Conservation (phyloP, 1,140 invertebrate species). For the Hirudo medicinalis region DNA sequence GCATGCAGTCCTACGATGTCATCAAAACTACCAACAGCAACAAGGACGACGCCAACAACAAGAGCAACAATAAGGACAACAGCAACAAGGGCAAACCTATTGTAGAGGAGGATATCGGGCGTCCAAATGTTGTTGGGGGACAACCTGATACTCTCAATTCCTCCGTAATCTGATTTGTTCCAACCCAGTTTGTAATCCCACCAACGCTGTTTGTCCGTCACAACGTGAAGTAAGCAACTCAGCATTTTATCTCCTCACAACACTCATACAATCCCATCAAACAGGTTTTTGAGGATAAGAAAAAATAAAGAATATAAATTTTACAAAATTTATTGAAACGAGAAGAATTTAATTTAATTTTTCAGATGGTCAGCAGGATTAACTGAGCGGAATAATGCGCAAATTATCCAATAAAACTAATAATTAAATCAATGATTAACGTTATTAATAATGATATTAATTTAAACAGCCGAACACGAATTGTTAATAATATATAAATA, state of each 20-base stretch:
- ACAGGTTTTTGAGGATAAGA: too few relatives aligned
- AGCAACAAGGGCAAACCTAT: conserved; percentile 28
- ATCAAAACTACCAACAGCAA: too few relatives aligned
- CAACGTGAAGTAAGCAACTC: background rate
- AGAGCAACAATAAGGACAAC: background rate
- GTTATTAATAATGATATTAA: too few relatives aligned
- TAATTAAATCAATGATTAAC: too few relatives aligned
- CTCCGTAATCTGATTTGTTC: conserved; percentile 41
- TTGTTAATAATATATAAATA: background rate
- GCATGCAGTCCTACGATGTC: too few relatives aligned
- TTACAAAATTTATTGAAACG: too few relatives aligned
- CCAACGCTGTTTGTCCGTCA: conserved; percentile 36
- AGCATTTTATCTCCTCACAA: background rate
- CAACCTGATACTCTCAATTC: conserved; percentile 39
- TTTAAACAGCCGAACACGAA: background rate
- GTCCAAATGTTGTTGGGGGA: conserved; percentile 35
- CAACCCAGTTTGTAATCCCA: conserved; percentile 43
- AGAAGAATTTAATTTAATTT: too few relatives aligned
- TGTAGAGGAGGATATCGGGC: conserved; percentile 27
- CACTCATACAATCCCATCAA: too few relatives aligned
- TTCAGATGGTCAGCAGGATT: too few relatives aligned
- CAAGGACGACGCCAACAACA: background rate
- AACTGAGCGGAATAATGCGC: too few relatives aligned
- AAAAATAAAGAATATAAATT: too few relatives aligned
- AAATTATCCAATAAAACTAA: too few relatives aligned